Percentiles rank a stretch among this genome's conserved stretches.
phyloP scores from a whole-genome alignment of 2,797 vertebrate species.

The Nasua narica region DNA sequence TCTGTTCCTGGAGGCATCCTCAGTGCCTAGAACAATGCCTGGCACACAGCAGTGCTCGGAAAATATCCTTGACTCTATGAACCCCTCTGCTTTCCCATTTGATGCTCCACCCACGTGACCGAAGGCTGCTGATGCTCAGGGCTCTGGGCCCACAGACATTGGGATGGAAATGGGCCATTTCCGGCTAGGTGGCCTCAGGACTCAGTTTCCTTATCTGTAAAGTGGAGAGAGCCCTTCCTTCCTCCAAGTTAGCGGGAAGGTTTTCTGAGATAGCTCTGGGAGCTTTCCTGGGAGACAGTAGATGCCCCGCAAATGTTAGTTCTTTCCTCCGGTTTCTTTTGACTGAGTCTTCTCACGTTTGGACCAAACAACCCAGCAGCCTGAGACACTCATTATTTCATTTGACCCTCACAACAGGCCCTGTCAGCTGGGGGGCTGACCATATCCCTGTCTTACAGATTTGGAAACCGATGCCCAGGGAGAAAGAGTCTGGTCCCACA shows the following conservation, averaged over 20 bases:
- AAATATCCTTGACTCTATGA: neutral
- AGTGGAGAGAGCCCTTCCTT: neutral
- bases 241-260: neutral
- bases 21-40: neutral
- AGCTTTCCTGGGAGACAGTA: neutral
- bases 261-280: neutral
- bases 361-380: neutral
- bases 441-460: neutral
- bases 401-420: neutral
- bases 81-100: neutral
- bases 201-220: constrained; percentile 16
- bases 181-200: neutral
- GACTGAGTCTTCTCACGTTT: neutral
- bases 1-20: neutral
- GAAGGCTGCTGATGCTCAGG: neutral
- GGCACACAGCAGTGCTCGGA: neutral
- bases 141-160: neutral
- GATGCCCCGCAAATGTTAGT: neutral
- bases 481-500: neutral
- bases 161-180: no score
- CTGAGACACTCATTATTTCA: neutral
- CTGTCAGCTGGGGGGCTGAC: neutral
- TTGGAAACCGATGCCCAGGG: neutral
- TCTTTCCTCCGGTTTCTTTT: neutral
- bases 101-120: neutral